Evolutionary conservation across 2,888 invertebrate species (phyloP).

Genomic region (Sinopyrophorus schimmeli): DNA sequence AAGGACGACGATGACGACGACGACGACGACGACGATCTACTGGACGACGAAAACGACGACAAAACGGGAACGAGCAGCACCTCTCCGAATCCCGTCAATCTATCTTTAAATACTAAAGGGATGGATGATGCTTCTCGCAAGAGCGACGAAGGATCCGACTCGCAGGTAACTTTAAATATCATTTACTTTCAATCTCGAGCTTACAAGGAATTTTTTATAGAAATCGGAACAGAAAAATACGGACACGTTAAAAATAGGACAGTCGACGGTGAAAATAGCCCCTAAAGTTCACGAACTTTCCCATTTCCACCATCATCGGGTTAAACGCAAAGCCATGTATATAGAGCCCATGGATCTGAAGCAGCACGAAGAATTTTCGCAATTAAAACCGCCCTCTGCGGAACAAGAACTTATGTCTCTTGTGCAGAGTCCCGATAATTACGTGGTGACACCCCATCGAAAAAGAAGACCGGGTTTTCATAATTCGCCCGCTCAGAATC

Average conservation of each 20-base stretch:
- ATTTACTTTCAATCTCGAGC: not conserved
- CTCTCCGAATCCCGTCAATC: slow-evolving; percentile 82
- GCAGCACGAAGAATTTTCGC: slow-evolving; percentile 69
- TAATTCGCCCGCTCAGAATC: slow-evolving; percentile 84
- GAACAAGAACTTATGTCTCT: slow-evolving; percentile 71
- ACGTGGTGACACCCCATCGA: slow-evolving; percentile 84
- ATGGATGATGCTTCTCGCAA: slow-evolving; percentile 51
- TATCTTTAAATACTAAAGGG: slow-evolving; percentile 57
- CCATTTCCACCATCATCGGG: slow-evolving; percentile 56
- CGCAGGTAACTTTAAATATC: slow-evolving; percentile 33
- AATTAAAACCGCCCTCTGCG: slow-evolving; percentile 63
- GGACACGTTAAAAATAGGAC: slow-evolving; percentile 63
- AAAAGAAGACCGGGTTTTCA: slow-evolving; percentile 86
- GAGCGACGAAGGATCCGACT: slow-evolving; percentile 45
- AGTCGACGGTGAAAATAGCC: slow-evolving; percentile 63
- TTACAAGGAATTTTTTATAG: slow-evolving; percentile 33
- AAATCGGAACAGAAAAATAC: slow-evolving; percentile 46
- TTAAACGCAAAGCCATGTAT: slow-evolving; percentile 65
- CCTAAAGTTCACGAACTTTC: slow-evolving; percentile 62
- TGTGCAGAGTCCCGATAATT: slow-evolving; percentile 75
- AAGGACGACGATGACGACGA: slow-evolving; percentile 57
- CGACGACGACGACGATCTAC: slow-evolving; percentile 50
- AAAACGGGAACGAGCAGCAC: slow-evolving; percentile 58
- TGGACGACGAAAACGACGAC: slow-evolving; percentile 46
- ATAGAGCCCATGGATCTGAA: slow-evolving; percentile 73